Base-by-base conservation (phyloP, 2,113 vertebrate genomes). In the Hipposideros armiger region DNA sequence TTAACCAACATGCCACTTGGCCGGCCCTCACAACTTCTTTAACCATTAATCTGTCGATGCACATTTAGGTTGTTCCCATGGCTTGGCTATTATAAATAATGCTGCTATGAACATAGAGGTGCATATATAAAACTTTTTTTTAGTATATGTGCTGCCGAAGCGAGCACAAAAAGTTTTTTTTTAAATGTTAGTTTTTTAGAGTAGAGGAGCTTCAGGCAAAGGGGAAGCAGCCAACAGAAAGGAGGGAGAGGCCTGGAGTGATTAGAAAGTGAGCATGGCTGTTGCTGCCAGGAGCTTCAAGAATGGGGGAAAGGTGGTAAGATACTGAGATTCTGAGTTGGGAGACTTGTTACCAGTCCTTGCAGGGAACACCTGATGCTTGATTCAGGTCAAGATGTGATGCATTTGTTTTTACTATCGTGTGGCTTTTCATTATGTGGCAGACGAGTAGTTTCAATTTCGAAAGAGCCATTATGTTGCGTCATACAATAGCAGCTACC, bases 381-480 rank as follows among this genome's bases (percentile, higher is more conserved):
- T 74, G 52, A 62, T 54, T 84, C 32, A 52, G 74, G 19, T n/a
- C 26, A 54, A 26, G 74, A 47, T 58, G 20, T 45, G 2, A 67
- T 72, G 45, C 16, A 14, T 88, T 94, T 87, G 73, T 36, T 93
- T 96, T 83, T 87, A 56, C 40, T 40, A 26, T 20, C 8, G 56
- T 82, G 11, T 78, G 36, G 28, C 28, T 91, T 87, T 66, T 52
- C 40, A 32, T 66, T 80, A 56, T 76, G 47, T 83, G 89, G 36
- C 40, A 58, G 56, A 91, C 42, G n/a, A 70, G 47, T 87, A 58
- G 52, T 95, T 60, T 78, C 76, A 62, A 47, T 47, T 87, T 40
- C 6, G 22, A 78, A 89, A 87, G 82, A 94, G 24, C 24, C 16
- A 64, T 93, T 56, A 15, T 54, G 1, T 66, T 92, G 84, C 13